A percentile compares a stretch with the other conserved stretches of the same genome.
Conservation (phyloP, 2,888 invertebrate genomes). For the Synergus gifuensis region DNA sequence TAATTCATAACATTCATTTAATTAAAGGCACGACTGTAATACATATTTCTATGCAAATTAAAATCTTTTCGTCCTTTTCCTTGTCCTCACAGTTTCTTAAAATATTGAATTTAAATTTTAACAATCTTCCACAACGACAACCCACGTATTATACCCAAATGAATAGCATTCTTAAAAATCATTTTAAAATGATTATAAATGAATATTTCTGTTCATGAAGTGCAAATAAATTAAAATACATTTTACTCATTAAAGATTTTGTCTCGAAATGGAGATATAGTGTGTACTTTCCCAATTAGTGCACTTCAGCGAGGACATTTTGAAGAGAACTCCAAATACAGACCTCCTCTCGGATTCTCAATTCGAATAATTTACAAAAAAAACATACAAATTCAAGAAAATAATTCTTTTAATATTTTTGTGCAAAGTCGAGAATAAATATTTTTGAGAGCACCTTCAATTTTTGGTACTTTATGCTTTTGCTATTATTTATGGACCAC, state of each 20-base stretch:
- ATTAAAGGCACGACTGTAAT: neutral
- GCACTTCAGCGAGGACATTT: too few species aligned
- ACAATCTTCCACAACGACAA: neutral
- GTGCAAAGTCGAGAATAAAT: too few species aligned
- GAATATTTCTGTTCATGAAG: neutral
- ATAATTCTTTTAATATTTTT: too few species aligned
- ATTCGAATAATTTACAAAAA: too few species aligned
- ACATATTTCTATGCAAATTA: neutral
- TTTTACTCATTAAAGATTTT: neutral
- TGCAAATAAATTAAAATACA: neutral
- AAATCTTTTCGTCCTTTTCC: neutral
- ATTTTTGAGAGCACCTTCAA: too few species aligned
- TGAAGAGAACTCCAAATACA: too few species aligned
- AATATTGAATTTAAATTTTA: neutral
- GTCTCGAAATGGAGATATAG: too few species aligned
- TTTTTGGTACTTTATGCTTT: too few species aligned
- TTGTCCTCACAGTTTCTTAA: neutral
- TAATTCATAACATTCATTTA: neutral
- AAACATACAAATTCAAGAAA: too few species aligned
- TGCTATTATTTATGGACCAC: too few species aligned
- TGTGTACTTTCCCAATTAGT: too few species aligned
- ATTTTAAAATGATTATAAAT: neutral
- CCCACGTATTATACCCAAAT: neutral
- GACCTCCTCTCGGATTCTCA: too few species aligned
- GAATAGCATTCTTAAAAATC: neutral